Evolutionary conservation across 2,888 invertebrate genomes (phyloP), one percentile per base, ranked within the genome.

Genomic region (Agonopterix alstromeriana): DNA sequence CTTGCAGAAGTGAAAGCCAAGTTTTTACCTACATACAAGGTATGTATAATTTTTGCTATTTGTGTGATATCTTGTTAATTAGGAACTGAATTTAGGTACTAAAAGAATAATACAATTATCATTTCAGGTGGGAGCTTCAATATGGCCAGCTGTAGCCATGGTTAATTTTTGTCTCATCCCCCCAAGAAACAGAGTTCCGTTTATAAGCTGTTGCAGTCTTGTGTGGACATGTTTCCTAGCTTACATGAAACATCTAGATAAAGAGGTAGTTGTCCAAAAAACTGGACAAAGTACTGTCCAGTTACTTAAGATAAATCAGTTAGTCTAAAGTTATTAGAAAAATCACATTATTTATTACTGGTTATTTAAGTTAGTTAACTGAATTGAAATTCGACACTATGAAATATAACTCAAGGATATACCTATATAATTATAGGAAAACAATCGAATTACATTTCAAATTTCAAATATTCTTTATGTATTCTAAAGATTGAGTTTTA

Each of bases 211-310:
- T 36, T 94, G 94, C 71, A 94, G 94, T 72, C 88, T 95, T 46
- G 73, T 94, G 55, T 95, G 95, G 95, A 94, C 94, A 3, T 92
- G 93, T 60, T 95, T 94, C 69, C 83, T 95, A 48, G 94, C 95
- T 0, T 95, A 94, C 61, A 94, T 95, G 94, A 95, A 95, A 75
- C 92, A 94, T 56, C 62, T 82, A 51, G 86, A 88, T 48, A 80
- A 80, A 61, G 80, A 83, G 54, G 57, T 73, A 45, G 58, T 83
- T 10, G 50, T 64, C 48, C 52, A 50, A 46, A 70, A 63, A 58
- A n/a, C 60, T 47, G 57, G 53, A 48, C 55, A 59, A 50, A 67
- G 53, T 55, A 57, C 73, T 54, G 59, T 71, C 40, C 50, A 64
- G 49, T 48, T 77, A 27, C 40, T 75, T 0, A 75, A 70, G 52